Evolutionary conservation across 2,888 invertebrate genomes (phyloP).

Genomic region (Melanchra persicariae): DNA sequence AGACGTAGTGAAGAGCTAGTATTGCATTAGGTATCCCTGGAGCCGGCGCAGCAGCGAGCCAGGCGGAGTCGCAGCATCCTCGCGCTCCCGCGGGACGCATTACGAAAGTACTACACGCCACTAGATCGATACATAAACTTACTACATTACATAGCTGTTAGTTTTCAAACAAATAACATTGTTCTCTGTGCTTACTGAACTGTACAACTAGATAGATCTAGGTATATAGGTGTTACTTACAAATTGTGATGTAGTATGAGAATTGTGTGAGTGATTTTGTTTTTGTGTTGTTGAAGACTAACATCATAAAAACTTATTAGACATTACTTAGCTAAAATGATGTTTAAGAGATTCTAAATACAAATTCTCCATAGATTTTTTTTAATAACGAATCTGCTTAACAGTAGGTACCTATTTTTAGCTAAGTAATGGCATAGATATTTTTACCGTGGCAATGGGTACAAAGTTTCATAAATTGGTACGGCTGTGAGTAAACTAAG

Average conservation of each 20-base stretch:
- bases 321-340: too few relatives aligned
- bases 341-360: too few relatives aligned
- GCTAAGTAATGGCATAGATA: too few relatives aligned
- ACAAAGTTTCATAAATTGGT: too few relatives aligned
- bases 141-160: constrained; percentile 81
- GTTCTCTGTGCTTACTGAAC: constrained; percentile 65
- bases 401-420: too few relatives aligned
- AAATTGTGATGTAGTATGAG: constrained; percentile 18
- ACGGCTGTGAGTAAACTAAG: too few relatives aligned
- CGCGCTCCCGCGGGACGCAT: constrained; percentile 86
- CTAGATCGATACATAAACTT: constrained; percentile 87
- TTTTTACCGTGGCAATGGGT: too few relatives aligned
- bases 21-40: constrained; percentile 88
- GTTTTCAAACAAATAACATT: constrained; percentile 75
- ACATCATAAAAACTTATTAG: too few relatives aligned
- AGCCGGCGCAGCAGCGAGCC: constrained; percentile 57
- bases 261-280: background rate
- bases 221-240: constrained; percentile 25
- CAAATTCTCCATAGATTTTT: too few relatives aligned
- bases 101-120: constrained; percentile 87
- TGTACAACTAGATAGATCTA: constrained; percentile 41
- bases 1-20: constrained; percentile 78
- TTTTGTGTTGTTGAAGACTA: background rate
- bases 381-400: too few relatives aligned
- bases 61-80: constrained; percentile 85